A percentile compares a stretch with the other conserved stretches of the same genome.
phyloP scores from a whole-genome alignment of 2,888 invertebrate genomes.

The Epistrophe grossulariae region DNA sequence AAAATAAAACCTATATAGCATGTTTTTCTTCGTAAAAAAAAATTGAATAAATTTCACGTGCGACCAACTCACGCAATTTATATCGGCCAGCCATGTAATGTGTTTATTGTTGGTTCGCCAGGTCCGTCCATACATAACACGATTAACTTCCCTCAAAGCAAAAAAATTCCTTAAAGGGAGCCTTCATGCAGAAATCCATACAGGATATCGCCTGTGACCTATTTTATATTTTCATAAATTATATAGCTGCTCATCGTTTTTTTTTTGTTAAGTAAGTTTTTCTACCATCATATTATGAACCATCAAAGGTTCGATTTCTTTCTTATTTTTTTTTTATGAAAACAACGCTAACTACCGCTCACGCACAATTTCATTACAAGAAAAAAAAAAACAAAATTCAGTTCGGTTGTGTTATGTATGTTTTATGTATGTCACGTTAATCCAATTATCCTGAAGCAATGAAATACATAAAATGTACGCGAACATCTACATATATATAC shows the following conservation, averaged over 20 bases:
- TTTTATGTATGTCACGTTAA: slow-evolving; percentile 56
- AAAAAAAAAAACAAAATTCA: slow-evolving; percentile 28
- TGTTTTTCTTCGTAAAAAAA: slow-evolving; percentile 20
- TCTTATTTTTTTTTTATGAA: not conserved
- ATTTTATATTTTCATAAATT: not conserved
- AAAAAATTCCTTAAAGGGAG: not conserved
- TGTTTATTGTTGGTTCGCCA: slow-evolving; percentile 55
- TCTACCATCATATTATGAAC: not conserved
- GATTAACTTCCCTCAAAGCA: slow-evolving; percentile 34
- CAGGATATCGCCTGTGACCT: slow-evolving; percentile 29
- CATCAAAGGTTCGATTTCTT: slow-evolving; percentile 20
- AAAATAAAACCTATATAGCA: slow-evolving; percentile 16
- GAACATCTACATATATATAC: not conserved
- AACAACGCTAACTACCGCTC: slow-evolving; percentile 13
- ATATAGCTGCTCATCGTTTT: not conserved
- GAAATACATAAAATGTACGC: not conserved
- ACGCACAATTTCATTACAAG: slow-evolving; percentile 31
- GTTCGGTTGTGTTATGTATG: slow-evolving; percentile 6
- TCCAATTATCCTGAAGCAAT: slow-evolving; percentile 52
- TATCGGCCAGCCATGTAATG: slow-evolving; percentile 37
- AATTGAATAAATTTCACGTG: slow-evolving; percentile 45
- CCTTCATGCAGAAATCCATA: slow-evolving; percentile 13
- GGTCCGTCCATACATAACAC: slow-evolving; percentile 35
- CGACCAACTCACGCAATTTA: slow-evolving; percentile 45
- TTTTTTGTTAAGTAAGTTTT: slow-evolving; percentile 21